A percentile compares a stretch with the other conserved stretches of the same genome.
These are phyloP conservation scores for Anabas testudineus DNA, from an alignment of 2,797 vertebrate species.

Conservation along the genomic window DNA sequence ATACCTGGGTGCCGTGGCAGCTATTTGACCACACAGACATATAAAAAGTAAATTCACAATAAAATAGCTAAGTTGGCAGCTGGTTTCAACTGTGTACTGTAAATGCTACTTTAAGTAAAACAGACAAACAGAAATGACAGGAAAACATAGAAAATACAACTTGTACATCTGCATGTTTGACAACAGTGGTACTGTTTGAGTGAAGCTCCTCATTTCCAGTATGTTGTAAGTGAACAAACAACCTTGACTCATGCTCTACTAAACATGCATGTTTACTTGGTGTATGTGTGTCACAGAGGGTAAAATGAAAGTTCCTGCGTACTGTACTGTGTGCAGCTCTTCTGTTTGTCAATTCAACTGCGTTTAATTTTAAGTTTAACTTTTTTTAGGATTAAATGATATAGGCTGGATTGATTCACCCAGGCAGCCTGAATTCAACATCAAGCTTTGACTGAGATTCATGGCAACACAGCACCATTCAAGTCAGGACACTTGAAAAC, in stretches of 20 bases:
- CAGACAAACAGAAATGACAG: constrained; percentile 28
- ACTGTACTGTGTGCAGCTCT: background rate
- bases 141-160: constrained; percentile 30
- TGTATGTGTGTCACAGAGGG: constrained; percentile 31
- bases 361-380: background rate
- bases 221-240: constrained; percentile 3
- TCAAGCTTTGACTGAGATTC: constrained; percentile 15
- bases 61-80: constrained; percentile 63
- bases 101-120: constrained; percentile 44
- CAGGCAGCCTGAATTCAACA: constrained; percentile 3
- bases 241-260: constrained; percentile 42
- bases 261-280: constrained; percentile 42
- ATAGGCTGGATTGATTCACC: background rate
- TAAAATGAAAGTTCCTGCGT: background rate
- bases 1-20: constrained; percentile 22
- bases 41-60: constrained; percentile 43
- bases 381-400: background rate
- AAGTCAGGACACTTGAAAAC: constrained; percentile 35
- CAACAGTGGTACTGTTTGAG: constrained; percentile 38
- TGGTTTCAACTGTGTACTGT: constrained; percentile 28
- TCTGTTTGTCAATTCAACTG: background rate
- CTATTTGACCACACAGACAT: constrained; percentile 31
- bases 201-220: constrained; percentile 41
- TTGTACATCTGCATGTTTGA: constrained; percentile 37
- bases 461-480: constrained; percentile 45